A percentile compares a stretch with the other conserved stretches of the same genome.
phyloP scores from a whole-genome alignment of 2,888 invertebrate genomes.

The Elgonia sp. region DNA sequence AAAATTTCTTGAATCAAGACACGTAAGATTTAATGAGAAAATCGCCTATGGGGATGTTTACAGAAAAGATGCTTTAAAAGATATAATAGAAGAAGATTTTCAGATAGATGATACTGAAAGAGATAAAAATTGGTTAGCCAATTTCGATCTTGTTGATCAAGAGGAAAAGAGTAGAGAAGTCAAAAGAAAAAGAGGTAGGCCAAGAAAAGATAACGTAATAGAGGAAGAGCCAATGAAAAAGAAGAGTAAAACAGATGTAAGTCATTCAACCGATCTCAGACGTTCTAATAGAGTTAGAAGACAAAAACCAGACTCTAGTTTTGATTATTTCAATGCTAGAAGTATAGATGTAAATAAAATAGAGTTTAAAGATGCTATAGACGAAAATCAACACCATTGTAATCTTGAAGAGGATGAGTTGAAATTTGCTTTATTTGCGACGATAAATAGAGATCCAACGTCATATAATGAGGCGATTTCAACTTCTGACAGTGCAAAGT shows the following conservation, averaged over 20 bases:
- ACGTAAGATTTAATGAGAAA: constrained; percentile 30
- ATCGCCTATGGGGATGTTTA: constrained; percentile 5
- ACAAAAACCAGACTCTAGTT: neutral
- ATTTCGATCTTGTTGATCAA: neutral
- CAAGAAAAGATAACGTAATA: neutral
- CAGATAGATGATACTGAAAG: neutral
- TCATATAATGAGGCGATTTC: constrained; percentile 47
- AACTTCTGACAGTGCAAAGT: constrained; percentile 48
- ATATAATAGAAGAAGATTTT: neutral
- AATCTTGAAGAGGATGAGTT: constrained; percentile 9
- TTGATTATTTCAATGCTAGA: neutral
- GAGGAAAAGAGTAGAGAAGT: neutral
- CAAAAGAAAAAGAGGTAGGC: neutral
- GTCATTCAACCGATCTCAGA: neutral
- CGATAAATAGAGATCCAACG: constrained; percentile 36
- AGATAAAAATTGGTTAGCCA: neutral
- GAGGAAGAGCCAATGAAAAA: neutral
- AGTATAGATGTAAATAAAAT: neutral
- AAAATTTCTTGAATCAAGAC: constrained; percentile 5
- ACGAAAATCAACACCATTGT: neutral
- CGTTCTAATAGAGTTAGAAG: neutral
- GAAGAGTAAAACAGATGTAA: neutral
- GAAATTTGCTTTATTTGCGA: constrained; percentile 6
- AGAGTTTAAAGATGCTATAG: neutral
- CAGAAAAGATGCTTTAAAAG: neutral